A percentile compares a stretch with the other conserved stretches of the same genome.
Evolutionary conservation across 1,140 invertebrate genomes (phyloP).

Genomic region (Drosophila malerkotliana): DNA sequence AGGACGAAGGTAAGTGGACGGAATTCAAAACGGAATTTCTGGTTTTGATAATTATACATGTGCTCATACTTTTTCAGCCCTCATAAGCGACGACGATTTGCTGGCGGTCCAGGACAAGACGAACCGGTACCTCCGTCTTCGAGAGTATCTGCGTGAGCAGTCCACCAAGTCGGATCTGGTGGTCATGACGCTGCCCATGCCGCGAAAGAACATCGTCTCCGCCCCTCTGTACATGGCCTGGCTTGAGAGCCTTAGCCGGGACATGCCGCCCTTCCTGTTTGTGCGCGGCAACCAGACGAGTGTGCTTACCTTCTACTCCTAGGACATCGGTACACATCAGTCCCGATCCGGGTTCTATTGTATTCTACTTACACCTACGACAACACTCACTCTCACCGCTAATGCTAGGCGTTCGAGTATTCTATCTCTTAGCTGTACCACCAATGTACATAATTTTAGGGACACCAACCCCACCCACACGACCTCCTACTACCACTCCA

Average conservation of each 20-base stretch:
- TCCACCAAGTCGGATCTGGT: conserved; percentile 94
- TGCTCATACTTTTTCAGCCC: conserved; percentile 84
- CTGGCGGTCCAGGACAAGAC: conserved; percentile 95
- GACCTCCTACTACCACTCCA: background rate
- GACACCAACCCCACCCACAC: conserved; percentile 10
- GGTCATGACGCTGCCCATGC: conserved; percentile 96
- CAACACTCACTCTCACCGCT: conserved; percentile 40
- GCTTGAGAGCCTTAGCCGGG: conserved; percentile 94
- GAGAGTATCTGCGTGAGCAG: conserved; percentile 94
- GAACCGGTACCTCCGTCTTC: conserved; percentile 93
- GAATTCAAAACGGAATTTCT: background rate
- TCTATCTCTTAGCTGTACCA: conserved; percentile 71
- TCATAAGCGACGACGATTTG: conserved; percentile 93
- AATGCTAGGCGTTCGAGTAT: conserved; percentile 51
- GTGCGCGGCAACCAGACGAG: conserved; percentile 97
- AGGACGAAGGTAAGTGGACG: conserved; percentile 84
- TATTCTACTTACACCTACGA: conserved; percentile 49
- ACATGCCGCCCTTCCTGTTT: conserved; percentile 95
- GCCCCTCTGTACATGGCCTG: conserved; percentile 96
- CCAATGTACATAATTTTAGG: conserved; percentile 70
- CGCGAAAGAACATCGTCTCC: conserved; percentile 93
- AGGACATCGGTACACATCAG: conserved; percentile 69
- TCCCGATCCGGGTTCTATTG: conserved; percentile 17
- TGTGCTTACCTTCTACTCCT: conserved; percentile 98
- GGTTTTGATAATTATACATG: background rate